Conservation (phyloP, 2,888 invertebrate species). For the Cartodere bifasciata region DNA sequence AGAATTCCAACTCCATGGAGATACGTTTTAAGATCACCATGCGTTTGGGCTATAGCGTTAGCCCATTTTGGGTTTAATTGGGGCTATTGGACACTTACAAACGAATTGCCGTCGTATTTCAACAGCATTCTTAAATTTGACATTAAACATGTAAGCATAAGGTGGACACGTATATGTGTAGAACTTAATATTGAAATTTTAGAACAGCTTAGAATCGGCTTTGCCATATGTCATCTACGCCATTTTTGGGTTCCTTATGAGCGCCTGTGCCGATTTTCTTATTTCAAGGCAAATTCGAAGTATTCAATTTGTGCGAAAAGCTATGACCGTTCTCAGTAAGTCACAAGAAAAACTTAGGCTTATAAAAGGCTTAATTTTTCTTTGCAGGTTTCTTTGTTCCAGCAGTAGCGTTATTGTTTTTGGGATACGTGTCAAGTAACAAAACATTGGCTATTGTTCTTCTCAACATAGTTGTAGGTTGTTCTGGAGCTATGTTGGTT, state of each 20-base stretch:
- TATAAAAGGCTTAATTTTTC: too few species aligned
- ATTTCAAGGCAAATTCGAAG: constrained; percentile 33
- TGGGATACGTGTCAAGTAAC: constrained; percentile 43
- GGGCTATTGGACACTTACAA: constrained; percentile 75
- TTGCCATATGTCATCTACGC: constrained; percentile 64
- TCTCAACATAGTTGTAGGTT: constrained; percentile 54
- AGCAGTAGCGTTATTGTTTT: constrained; percentile 47
- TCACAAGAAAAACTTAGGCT: too few species aligned
- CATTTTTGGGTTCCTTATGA: constrained; percentile 56
- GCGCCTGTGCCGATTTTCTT: constrained; percentile 49
- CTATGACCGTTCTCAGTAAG: too few species aligned
- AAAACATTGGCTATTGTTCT: constrained; percentile 47
- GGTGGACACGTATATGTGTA: too few species aligned
- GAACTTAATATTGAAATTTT: too few species aligned
- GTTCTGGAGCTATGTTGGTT: constrained; percentile 58
- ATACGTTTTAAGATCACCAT: constrained; percentile 57
- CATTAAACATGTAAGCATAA: constrained; percentile 52
- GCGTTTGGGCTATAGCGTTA: constrained; percentile 60
- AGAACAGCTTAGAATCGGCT: constrained; percentile 57
- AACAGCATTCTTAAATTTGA: constrained; percentile 55
- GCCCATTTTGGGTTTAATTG: constrained; percentile 65
- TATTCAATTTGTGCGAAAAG: constrained; percentile 21
- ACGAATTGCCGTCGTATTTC: constrained; percentile 73
- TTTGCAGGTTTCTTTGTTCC: constrained; percentile 52
- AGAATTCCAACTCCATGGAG: constrained; percentile 76